These are phyloP conservation scores for Enteromius trimaculatus DNA, from an alignment of 2,797 vertebrate genomes.

Conservation along the genomic window DNA sequence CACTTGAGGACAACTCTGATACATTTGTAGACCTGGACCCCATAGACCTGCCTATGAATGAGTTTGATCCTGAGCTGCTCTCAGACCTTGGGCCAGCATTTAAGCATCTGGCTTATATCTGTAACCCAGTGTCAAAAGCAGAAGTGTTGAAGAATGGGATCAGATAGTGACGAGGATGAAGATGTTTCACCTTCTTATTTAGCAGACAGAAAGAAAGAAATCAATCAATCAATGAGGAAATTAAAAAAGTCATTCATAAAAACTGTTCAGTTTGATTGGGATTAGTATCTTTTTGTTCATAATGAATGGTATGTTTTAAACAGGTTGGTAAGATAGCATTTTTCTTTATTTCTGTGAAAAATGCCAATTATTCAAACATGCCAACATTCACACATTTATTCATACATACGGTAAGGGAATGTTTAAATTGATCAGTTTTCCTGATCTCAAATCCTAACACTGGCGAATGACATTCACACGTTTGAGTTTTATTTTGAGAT, in stretches of 20 bases:
- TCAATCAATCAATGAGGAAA: not conserved
- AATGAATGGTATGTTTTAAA: not conserved
- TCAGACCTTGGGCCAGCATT: constrained; percentile 61
- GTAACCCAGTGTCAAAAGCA: constrained; percentile 25
- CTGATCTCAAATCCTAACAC: not conserved
- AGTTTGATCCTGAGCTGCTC: constrained; percentile 40
- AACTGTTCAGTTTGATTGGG: not conserved
- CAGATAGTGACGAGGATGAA: not conserved
- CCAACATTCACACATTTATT: not conserved
- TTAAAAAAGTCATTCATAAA: not conserved
- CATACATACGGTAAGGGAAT: not conserved
- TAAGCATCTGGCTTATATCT: constrained; percentile 61
- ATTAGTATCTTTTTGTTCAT: not conserved
- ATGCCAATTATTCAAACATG: not conserved
- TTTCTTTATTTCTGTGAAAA: not conserved
- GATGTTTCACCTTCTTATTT: not conserved
- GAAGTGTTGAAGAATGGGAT: constrained; percentile 10
- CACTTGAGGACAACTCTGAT: constrained; percentile 51
- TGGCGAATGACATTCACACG: not conserved
- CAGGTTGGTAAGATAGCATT: not conserved
- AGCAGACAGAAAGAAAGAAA: not conserved
- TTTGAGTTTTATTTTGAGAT: not conserved
- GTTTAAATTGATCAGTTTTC: not conserved
- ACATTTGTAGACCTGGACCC: constrained; percentile 55
- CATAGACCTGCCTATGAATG: constrained; percentile 38